Evolutionary conservation across 2,113 vertebrate genomes (phyloP).

Genomic region (Merops nubicus): DNA sequence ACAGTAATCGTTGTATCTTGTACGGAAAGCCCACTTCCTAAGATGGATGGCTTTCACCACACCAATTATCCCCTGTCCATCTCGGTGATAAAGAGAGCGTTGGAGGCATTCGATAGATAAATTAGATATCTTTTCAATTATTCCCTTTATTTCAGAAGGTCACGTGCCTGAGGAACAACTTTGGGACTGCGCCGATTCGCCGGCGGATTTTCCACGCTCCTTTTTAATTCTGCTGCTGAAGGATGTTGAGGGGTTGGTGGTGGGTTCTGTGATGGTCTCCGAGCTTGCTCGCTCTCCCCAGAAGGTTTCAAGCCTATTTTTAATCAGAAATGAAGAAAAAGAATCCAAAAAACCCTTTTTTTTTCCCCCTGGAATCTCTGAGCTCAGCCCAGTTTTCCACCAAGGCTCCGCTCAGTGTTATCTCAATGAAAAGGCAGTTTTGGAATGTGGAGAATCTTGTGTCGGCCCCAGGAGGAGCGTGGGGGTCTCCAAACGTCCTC

Average conservation of each 20-base stretch:
- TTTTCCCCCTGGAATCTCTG: not conserved
- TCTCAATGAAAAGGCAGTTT: not conserved
- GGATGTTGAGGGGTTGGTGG: not conserved
- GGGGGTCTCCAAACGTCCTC: not conserved
- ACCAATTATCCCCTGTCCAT: constrained; percentile 84
- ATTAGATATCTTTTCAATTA: constrained; percentile 81
- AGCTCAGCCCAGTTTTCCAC: not conserved
- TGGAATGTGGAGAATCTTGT: not conserved
- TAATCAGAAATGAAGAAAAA: not conserved
- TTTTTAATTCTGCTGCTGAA: not conserved
- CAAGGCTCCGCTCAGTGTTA: fast-evolving
- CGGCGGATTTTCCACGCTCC: not conserved
- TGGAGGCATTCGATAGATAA: constrained; percentile 78
- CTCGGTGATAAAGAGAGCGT: constrained; percentile 80
- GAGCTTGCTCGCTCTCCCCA: not conserved
- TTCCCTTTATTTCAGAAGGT: constrained; percentile 71
- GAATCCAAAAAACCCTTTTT: too few species aligned
- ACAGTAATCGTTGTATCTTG: constrained; percentile 82
- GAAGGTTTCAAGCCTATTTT: not conserved
- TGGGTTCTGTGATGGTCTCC: not conserved
- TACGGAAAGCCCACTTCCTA: constrained; percentile 73
- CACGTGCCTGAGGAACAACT: constrained; percentile 70
- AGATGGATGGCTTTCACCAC: constrained; percentile 81
- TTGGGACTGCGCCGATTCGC: constrained; percentile 61
- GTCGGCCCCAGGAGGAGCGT: not conserved